phyloP scores from a whole-genome alignment of 1,140 invertebrate genomes.

The Ptiloglossa arizonensis region DNA sequence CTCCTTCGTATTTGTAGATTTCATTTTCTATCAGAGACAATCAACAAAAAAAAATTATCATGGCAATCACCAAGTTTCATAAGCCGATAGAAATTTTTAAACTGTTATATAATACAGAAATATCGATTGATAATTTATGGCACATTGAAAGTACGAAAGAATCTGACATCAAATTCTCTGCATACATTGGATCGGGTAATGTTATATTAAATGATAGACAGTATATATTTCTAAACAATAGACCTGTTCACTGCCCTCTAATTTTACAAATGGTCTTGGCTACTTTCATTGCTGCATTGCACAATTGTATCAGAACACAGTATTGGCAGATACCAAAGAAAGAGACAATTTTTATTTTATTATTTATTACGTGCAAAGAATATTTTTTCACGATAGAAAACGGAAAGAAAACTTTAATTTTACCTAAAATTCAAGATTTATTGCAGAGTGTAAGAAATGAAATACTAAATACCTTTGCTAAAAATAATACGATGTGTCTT shows the following conservation, averaged over 20 bases:
- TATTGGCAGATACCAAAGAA: conserved; percentile 22
- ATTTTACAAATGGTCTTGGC: conserved; percentile 56
- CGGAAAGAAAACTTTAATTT: conserved; percentile 42
- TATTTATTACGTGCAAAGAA: conserved; percentile 64
- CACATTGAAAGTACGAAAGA: conserved; percentile 32
- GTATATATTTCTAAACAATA: conserved; percentile 67
- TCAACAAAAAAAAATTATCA: conserved; percentile 49
- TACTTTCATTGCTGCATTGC: conserved; percentile 5
- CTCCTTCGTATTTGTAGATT: conserved; percentile 67
- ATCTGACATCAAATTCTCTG: conserved; percentile 38
- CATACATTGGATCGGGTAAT: conserved; percentile 62
- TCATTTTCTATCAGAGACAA: conserved; percentile 75
- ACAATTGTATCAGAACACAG: neutral
- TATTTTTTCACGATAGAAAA: conserved; percentile 44
- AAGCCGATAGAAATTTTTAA: conserved; percentile 60
- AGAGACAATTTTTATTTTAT: conserved; percentile 59
- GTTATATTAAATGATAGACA: conserved; percentile 32
- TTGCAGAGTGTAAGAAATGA: conserved; percentile 43
- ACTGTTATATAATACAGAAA: conserved; percentile 51
- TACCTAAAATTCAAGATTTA: conserved; percentile 45
- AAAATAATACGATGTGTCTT: conserved; percentile 1
- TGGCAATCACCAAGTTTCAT: conserved; percentile 68
- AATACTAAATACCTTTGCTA: conserved; percentile 45
- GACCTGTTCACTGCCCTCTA: conserved; percentile 51
- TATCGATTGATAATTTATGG: conserved; percentile 48